A percentile compares a stretch with the other conserved stretches of the same genome.
Evolutionary conservation across 1,140 invertebrate genomes (phyloP).

Genomic region (Wasmannia auropunctata): DNA sequence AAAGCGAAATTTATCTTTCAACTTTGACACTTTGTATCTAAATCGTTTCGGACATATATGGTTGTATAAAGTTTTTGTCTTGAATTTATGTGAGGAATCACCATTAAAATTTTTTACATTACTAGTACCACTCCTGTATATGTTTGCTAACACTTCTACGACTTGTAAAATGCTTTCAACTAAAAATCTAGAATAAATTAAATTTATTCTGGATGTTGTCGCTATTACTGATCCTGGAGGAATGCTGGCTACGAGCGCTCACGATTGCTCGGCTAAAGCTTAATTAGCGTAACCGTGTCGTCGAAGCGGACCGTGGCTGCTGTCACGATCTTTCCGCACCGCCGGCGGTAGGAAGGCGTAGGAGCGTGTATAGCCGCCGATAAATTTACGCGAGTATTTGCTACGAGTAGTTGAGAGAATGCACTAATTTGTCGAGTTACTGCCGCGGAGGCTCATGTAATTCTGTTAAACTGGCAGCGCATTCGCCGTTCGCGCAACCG

Average conservation of each 20-base stretch:
- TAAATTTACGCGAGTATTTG: constrained; percentile 16
- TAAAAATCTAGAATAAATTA: background rate
- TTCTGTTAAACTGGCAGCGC: background rate
- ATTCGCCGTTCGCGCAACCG: background rate
- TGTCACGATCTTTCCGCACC: background rate
- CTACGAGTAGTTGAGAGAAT: background rate
- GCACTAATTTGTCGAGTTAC: constrained; percentile 28
- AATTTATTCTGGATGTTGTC: background rate
- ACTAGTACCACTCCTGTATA: too few relatives aligned
- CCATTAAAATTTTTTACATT: too few relatives aligned
- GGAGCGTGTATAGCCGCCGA: background rate
- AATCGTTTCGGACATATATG: too few relatives aligned
- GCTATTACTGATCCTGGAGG: background rate
- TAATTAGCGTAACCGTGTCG: constrained; percentile 7
- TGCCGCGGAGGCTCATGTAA: background rate
- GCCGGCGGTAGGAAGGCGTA: background rate
- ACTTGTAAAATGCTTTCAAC: background rate
- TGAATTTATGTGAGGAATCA: too few relatives aligned
- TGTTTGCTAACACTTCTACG: background rate
- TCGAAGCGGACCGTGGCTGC: background rate
- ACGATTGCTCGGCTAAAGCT: constrained; percentile 2
- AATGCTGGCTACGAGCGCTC: background rate
- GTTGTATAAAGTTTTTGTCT: too few relatives aligned
- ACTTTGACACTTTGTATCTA: too few relatives aligned
- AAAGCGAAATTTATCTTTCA: too few relatives aligned